Evolutionary conservation across 2,888 invertebrate species (phyloP), one percentile per base, ranked within the genome.

Genomic region (Orchesella flavescens): DNA sequence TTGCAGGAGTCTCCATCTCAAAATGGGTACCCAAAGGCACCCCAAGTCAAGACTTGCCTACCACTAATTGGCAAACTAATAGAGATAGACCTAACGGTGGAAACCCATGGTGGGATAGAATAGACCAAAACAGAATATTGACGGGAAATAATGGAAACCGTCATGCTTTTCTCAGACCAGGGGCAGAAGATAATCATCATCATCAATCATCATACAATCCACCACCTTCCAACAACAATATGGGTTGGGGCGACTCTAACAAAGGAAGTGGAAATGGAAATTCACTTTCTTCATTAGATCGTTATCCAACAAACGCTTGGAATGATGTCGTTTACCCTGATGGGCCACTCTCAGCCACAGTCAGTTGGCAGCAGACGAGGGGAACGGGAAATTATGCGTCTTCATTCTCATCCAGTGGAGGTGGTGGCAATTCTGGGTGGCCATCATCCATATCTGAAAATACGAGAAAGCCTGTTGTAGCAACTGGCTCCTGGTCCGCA

Each of bases 1-100:
- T 87, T 2, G 85, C 87, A 61, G 87, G 86, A 34, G 87, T 87
- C 15, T 75, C 85, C 1, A 88, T 88, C 23, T 87, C 87, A 1
- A 88, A 88, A 80, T 88, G 88, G 88, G 88, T 87, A 4, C 88
- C 88, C 3, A 87, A 88, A 75, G 87, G 87, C 46, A 88, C 87
- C 17, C 71, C 71, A n/a, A 66, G 78, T 23, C 75, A 83, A 9
- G 87, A 88, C 10, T 75, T 88, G 71, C 88, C 88, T 13, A 86
- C 88, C 17, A 88, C 88, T 34, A 86, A 75, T 46, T 87, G 87
- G 85, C 84, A 83, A 66, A 75, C 80, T 13, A 78, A 84, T 74
- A 15, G 85, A 76, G 86, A 86, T 72, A 66, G 59, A 53, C 84
- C 85, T n/a, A 83, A 61, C 15, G 71, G 21, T 19, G 79, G 79